Evolutionary conservation across 1,140 invertebrate genomes (phyloP).

Genomic region (Metaphire vulgaris): DNA sequence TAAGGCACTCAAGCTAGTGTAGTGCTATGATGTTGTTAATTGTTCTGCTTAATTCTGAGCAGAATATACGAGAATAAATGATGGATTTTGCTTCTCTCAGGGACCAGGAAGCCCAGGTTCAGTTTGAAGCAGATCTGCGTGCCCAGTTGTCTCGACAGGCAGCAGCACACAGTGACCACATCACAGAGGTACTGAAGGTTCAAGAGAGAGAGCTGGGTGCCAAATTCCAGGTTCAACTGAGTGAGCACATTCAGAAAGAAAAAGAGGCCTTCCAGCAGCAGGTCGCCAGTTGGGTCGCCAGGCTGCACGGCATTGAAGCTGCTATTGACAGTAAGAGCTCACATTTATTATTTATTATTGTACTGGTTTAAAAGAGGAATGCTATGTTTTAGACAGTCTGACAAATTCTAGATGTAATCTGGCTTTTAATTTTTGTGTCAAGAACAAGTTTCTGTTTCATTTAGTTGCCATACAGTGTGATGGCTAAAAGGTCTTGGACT

Average conservation of each 20-base stretch:
- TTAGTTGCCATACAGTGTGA: too few relatives aligned
- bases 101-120: slow-evolving; percentile 60
- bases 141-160: slow-evolving; percentile 69
- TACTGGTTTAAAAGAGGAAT: background rate
- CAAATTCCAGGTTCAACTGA: slow-evolving; percentile 58
- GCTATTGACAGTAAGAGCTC: slow-evolving; percentile 69
- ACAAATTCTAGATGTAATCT: too few relatives aligned
- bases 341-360: background rate
- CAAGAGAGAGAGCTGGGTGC: slow-evolving; percentile 66
- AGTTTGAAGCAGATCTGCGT: slow-evolving; percentile 67
- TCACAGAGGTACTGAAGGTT: slow-evolving; percentile 64
- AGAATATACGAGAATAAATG: too few relatives aligned
- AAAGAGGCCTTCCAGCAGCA: slow-evolving; percentile 66
- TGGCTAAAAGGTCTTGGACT: too few relatives aligned
- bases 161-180: slow-evolving; percentile 73
- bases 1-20: too few relatives aligned
- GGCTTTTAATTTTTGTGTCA: too few relatives aligned
- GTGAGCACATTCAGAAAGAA: slow-evolving; percentile 60
- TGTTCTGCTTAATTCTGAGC: too few relatives aligned
- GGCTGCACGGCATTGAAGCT: slow-evolving; percentile 77
- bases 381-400: too few relatives aligned
- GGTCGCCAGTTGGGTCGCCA: slow-evolving; percentile 70
- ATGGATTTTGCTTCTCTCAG: too few relatives aligned
- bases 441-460: too few relatives aligned
- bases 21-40: too few relatives aligned